Percentiles rank a stretch among this genome's conserved stretches.
Conservation (phyloP, 30 jellyfish, hydroid and myxozoan species). For the Catostylus mosaicus region DNA sequence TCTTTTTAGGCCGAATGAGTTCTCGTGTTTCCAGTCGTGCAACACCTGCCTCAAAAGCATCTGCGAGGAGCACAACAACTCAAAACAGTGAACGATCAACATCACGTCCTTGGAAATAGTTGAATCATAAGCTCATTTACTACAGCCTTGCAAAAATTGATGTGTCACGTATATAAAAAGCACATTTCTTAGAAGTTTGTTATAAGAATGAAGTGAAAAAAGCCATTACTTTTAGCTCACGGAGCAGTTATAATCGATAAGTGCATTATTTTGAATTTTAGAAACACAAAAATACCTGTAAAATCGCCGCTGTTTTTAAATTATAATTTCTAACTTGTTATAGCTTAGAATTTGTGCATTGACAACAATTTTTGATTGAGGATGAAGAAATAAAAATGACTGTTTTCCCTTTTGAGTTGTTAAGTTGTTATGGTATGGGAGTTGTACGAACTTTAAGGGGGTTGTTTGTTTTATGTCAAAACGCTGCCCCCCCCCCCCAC, state of each 20-base stretch:
- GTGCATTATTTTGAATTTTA: too few species aligned
- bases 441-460: too few species aligned
- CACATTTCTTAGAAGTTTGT: background rate
- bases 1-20: slow-evolving; percentile 69
- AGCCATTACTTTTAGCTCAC: background rate
- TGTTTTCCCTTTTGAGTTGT: too few species aligned
- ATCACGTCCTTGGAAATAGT: slow-evolving; percentile 67
- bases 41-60: slow-evolving; percentile 66
- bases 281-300: too few species aligned
- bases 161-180: background rate
- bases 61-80: slow-evolving; percentile 54
- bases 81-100: slow-evolving; percentile 69
- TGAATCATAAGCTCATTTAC: background rate
- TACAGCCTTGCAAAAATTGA: background rate
- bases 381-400: too few species aligned
- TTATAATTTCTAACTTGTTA: too few species aligned
- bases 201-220: background rate
- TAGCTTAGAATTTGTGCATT: too few species aligned
- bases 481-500: too few species aligned
- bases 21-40: slow-evolving; percentile 70
- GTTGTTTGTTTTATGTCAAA: too few species aligned
- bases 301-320: too few species aligned
- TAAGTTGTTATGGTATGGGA: too few species aligned
- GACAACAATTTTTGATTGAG: too few species aligned
- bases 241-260: background rate